Evolutionary conservation across 2,797 vertebrate species (phyloP).

Genomic region (Sitta carolinensis): DNA sequence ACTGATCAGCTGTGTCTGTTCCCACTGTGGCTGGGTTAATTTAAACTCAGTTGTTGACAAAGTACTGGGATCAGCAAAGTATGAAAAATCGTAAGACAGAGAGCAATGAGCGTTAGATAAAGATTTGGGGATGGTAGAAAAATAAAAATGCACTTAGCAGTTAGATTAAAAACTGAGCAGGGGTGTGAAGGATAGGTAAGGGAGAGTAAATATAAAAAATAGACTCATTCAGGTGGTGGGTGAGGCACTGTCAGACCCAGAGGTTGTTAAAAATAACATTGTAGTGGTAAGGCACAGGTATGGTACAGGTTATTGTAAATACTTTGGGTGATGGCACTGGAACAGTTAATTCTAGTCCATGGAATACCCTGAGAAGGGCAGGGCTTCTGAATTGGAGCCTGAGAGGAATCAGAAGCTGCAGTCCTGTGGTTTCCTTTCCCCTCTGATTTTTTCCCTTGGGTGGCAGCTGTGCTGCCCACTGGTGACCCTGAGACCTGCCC

Average conservation of each 20-base stretch:
- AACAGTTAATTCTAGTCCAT: background rate
- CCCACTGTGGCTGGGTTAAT: conserved; percentile 4
- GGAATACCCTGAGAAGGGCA: background rate
- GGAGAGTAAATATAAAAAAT: background rate
- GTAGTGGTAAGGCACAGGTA: background rate
- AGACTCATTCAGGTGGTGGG: background rate
- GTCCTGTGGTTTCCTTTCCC: background rate
- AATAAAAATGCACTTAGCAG: background rate
- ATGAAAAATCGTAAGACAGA: background rate
- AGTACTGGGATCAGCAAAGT: background rate
- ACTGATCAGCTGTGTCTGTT: background rate
- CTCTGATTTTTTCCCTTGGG: background rate
- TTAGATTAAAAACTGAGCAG: background rate
- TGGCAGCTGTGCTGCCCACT: background rate
- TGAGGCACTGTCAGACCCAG: background rate
- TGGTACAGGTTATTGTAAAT: background rate
- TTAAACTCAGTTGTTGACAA: background rate
- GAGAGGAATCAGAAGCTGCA: background rate
- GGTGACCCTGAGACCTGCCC: background rate
- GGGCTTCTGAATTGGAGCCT: background rate
- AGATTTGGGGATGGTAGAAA: background rate
- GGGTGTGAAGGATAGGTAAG: background rate
- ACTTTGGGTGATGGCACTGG: background rate
- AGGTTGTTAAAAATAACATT: background rate
- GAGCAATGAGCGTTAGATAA: background rate